phyloP scores from a whole-genome alignment of 2,113 vertebrate genomes.

The Ictalurus punctatus region DNA sequence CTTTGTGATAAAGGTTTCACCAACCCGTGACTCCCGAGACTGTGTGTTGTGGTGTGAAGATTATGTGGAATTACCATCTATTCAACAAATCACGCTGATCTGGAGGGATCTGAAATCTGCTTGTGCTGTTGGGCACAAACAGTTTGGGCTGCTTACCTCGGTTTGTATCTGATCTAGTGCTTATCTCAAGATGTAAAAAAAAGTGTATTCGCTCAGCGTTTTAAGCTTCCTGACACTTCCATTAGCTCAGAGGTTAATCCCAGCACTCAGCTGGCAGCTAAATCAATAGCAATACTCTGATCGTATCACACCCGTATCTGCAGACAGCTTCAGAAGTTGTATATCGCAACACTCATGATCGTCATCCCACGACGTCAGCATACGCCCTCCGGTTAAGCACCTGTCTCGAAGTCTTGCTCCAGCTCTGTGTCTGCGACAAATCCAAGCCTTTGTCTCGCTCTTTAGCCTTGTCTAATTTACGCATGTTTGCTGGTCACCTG shows the following conservation, averaged over 20 bases:
- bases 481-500: neutral
- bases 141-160: neutral
- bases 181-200: conserved; percentile 12
- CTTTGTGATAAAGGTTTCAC: neutral
- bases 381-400: too few relatives aligned
- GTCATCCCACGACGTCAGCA: neutral
- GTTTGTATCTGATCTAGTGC: neutral
- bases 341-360: neutral
- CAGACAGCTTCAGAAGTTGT: neutral
- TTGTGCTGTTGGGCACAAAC: neutral
- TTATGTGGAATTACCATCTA: neutral
- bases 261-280: neutral
- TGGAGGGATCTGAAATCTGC: conserved; percentile 7
- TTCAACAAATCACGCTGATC: neutral
- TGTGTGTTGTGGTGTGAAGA: neutral
- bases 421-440: neutral
- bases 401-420: neutral
- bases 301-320: neutral
- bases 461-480: neutral
- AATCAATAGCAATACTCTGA: conserved; percentile 23
- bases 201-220: neutral
- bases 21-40: neutral
- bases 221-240: conserved; percentile 11
- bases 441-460: neutral
- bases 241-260: conserved; percentile 1